These are phyloP conservation scores for Eleutherodactylus coqui DNA, from an alignment of 2,797 vertebrate genomes.

Conservation along the genomic window DNA sequence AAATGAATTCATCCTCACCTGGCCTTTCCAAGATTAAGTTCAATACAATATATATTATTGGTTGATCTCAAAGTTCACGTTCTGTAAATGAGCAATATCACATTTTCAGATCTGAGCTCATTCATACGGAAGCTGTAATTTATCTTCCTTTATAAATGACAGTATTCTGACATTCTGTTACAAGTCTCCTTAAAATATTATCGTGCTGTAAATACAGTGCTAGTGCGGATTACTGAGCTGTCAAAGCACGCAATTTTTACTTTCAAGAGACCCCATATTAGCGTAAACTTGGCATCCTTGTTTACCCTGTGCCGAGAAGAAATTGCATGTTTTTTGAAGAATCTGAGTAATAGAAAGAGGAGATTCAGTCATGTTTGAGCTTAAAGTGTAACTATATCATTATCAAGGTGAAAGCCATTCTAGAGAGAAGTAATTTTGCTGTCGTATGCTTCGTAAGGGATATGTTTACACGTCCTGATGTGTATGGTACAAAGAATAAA, in stretches of 20 bases:
- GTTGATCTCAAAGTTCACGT: conserved; percentile 7
- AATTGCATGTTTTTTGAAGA: conserved; percentile 27
- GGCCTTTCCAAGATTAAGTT: not conserved
- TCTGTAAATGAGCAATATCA: not conserved
- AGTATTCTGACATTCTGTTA: conserved; percentile 42
- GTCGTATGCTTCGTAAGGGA: no score
- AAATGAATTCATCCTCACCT: conserved; percentile 10
- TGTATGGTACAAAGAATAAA: no score
- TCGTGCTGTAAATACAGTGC: not conserved
- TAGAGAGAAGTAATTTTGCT: no score
- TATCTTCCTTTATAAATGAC: conserved; percentile 31
- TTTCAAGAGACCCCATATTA: conserved; percentile 33
- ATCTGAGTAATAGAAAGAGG: not conserved
- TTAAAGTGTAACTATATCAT: not conserved
- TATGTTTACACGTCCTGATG: no score
- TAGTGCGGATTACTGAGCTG: not conserved
- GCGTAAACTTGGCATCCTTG: conserved; percentile 13
- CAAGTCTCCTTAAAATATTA: conserved; percentile 35
- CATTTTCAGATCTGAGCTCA: not conserved
- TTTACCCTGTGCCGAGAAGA: conserved; percentile 28
- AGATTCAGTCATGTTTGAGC: not conserved
- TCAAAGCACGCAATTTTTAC: conserved; percentile 12
- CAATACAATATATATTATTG: not conserved
- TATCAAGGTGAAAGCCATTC: not conserved
- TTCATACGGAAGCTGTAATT: not conserved